Base-by-base conservation (phyloP, 2,888 invertebrate genomes). In the Boloria euphrosyne region DNA sequence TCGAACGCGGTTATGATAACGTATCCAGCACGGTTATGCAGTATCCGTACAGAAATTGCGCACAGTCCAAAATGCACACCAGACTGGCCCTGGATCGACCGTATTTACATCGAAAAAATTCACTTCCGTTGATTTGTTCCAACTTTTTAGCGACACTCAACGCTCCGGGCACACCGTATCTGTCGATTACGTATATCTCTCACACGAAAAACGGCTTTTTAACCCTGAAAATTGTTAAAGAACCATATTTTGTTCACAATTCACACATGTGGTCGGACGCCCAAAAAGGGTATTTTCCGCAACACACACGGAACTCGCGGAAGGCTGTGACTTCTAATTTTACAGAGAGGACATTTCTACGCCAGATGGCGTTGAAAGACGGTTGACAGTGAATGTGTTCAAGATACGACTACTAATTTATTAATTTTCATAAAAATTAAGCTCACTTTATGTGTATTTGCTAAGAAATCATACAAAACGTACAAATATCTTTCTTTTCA, bases 261-360 rank as follows among this genome's bases (percentile, higher is more conserved):
- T 85, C 91, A 93, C 93, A 94, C 94, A 94, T 94, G 94, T 94
- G 94, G 93, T 94, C 92, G 92, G 93, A 93, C 93, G 93, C 94
- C 94, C 93, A 93, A 93, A 92, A 93, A 93, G 93, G 93, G 93
- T 93, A 93, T 93, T 94, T 94, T 93, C 93, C 90, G 88, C 90
- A 90, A 88, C 86, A 89, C 85, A 89, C 89, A 92, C 91, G 90
- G 91, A 92, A 90, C 90, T 90, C 84, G 86, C 88, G 83, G 91
- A 90, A 89, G 87, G 87, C 90, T 89, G 84, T 87, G 89, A 90
- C 90, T 90, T 92, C 89, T 90, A 89, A 91, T 86, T 91, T 90
- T 90, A 90, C 83, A 86, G 78, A 74, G 65, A 76, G 75, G 80
- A 88, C 82, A 82, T 86, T 86, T 57, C 75, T 72, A 72, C 90